These are phyloP conservation scores for Caenorhabditis sp. DNA, from an alignment of 2,888 invertebrate species.

Conservation along the genomic window DNA sequence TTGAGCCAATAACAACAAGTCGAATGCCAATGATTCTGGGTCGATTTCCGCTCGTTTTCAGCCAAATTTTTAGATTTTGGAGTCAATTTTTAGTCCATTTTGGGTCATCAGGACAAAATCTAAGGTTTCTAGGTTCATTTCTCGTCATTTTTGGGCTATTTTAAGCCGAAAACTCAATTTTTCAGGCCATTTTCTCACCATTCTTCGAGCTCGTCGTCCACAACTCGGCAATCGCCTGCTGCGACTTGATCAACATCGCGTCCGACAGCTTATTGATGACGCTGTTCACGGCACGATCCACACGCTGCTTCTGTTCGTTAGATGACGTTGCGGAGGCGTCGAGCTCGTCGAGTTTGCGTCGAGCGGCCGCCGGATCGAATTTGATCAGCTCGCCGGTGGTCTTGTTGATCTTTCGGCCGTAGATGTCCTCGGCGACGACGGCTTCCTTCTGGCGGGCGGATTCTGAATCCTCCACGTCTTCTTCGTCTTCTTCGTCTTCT, in stretches of 20 bases:
- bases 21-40: no score
- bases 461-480: conserved; percentile 36
- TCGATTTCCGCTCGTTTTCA: no score
- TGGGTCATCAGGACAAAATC: not conserved
- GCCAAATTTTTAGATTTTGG: not conserved
- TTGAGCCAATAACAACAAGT: no score
- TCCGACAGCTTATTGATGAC: conserved; percentile 74
- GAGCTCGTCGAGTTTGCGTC: conserved; percentile 70
- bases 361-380: conserved; percentile 71
- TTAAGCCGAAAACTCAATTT: not conserved
- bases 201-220: conserved; percentile 72
- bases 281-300: conserved; percentile 67
- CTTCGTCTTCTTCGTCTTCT: conserved; percentile 61
- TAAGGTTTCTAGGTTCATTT: not conserved
- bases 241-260: conserved; percentile 71
- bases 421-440: conserved; percentile 67
- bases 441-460: not conserved
- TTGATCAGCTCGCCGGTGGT: conserved; percentile 72
- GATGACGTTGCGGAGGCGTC: conserved; percentile 47
- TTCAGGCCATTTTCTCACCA: conserved; percentile 50
- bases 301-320: conserved; percentile 50
- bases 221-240: conserved; percentile 69
- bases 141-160: not conserved
- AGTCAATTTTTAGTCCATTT: not conserved
- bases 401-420: conserved; percentile 72